These are phyloP conservation scores for Aphelocoma californica DNA, from an alignment of 2,797 vertebrate species.

Conservation along the genomic window DNA sequence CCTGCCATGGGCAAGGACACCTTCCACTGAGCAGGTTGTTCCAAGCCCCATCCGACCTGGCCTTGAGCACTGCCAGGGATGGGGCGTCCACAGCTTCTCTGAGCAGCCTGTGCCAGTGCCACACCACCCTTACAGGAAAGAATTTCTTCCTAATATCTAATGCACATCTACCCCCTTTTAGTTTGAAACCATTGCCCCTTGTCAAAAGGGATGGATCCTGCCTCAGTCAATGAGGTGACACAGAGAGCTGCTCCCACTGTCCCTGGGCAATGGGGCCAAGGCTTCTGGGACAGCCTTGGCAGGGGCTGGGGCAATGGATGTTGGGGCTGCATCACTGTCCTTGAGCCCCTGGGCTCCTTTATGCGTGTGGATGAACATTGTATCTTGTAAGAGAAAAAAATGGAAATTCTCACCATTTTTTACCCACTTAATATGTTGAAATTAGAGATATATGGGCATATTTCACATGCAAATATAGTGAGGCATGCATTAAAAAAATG, in stretches of 20 bases:
- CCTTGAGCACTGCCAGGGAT: background rate
- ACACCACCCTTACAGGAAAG: background rate
- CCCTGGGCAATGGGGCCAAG: accelerated
- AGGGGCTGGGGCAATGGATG: accelerated
- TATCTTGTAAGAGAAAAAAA: background rate
- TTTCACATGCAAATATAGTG: background rate
- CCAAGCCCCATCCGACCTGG: background rate
- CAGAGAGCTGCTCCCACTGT: background rate
- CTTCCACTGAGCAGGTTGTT: background rate
- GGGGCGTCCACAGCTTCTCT: background rate
- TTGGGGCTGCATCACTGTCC: background rate
- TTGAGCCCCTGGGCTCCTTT: accelerated
- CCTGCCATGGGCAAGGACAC: background rate
- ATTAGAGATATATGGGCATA: background rate
- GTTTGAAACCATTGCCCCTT: background rate
- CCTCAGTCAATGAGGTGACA: background rate
- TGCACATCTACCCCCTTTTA: background rate
- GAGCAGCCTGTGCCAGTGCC: background rate
- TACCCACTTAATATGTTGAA: background rate
- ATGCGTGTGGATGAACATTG: accelerated
- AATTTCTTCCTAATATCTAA: background rate
- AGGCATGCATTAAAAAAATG: background rate
- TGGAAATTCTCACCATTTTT: accelerated
- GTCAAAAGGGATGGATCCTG: accelerated
- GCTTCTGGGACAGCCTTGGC: background rate